phyloP scores from a whole-genome alignment of 2,797 vertebrate species.

The Spheniscus humboldti region DNA sequence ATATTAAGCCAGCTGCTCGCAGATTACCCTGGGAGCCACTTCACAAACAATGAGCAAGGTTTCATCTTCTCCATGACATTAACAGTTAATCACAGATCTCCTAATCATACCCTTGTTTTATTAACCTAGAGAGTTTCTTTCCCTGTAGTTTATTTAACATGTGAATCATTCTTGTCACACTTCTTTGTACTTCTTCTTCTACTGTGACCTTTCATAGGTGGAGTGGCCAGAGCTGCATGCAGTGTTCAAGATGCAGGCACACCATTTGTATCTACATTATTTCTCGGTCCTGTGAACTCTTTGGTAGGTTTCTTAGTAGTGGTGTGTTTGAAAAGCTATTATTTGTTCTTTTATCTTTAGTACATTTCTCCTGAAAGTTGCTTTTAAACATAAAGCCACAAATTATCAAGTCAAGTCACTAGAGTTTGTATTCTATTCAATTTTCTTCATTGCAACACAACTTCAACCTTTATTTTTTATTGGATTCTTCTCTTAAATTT shows the following conservation, averaged over 20 bases:
- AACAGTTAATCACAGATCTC: neutral
- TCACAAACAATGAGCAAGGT: neutral
- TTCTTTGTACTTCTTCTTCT: neutral
- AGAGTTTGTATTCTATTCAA: neutral
- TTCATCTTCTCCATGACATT: neutral
- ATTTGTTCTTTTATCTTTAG: neutral
- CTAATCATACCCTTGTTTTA: neutral
- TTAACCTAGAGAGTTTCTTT: neutral
- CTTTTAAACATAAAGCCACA: neutral
- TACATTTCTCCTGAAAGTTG: neutral
- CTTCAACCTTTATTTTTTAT: neutral
- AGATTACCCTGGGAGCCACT: neutral
- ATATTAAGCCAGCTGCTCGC: neutral
- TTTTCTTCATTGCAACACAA: neutral
- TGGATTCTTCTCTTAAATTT: neutral
- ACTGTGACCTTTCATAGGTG: neutral
- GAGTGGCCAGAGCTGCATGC: neutral
- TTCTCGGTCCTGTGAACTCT: neutral
- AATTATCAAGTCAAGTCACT: neutral
- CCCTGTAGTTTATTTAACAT: neutral
- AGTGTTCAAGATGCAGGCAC: neutral
- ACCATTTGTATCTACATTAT: neutral
- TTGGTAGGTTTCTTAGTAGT: neutral
- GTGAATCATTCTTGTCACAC: neutral
- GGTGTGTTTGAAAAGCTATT: neutral